These are phyloP conservation scores for Drosophila tripunctata DNA, from an alignment of 2,888 invertebrate species.

Conservation along the genomic window DNA sequence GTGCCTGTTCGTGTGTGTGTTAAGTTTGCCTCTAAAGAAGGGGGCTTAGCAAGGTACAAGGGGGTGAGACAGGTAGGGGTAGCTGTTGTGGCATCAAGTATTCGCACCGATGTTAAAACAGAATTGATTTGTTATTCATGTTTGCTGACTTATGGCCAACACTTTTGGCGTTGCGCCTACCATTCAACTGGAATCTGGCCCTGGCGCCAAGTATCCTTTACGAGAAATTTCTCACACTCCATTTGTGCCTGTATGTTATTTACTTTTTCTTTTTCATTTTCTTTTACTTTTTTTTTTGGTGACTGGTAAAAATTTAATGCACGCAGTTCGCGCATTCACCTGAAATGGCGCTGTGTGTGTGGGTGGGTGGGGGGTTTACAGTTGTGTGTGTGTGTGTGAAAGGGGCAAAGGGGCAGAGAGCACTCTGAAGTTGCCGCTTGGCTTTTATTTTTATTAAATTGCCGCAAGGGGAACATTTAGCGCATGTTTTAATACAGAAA, in stretches of 20 bases:
- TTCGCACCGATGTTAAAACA: constrained; percentile 70
- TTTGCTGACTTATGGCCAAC: constrained; percentile 81
- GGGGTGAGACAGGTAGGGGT: background rate
- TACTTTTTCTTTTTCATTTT: constrained; percentile 7
- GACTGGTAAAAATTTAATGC: constrained; percentile 78
- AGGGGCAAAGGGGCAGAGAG: background rate
- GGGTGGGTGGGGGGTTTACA: background rate
- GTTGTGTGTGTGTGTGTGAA: background rate
- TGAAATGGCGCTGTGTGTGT: constrained; percentile 25
- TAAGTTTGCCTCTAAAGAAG: too few relatives aligned
- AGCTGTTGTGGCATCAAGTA: constrained; percentile 58
- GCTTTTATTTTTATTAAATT: constrained; percentile 76
- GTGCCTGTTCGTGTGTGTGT: constrained; percentile 12
- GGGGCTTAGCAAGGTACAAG: constrained; percentile 8
- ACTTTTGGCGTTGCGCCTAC: constrained; percentile 76
- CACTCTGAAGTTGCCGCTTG: constrained; percentile 45
- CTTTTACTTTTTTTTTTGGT: constrained; percentile 16
- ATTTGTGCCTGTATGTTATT: constrained; percentile 32
- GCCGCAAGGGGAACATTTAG: constrained; percentile 77
- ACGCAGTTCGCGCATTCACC: constrained; percentile 54
- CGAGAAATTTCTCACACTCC: constrained; percentile 49
- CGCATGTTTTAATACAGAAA: constrained; percentile 68
- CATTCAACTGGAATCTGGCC: constrained; percentile 62
- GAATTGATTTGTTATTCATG: constrained; percentile 82
- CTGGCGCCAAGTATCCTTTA: constrained; percentile 52